Base-by-base conservation (phyloP, 2,113 vertebrate species). In the Larimichthys polyactis region DNA sequence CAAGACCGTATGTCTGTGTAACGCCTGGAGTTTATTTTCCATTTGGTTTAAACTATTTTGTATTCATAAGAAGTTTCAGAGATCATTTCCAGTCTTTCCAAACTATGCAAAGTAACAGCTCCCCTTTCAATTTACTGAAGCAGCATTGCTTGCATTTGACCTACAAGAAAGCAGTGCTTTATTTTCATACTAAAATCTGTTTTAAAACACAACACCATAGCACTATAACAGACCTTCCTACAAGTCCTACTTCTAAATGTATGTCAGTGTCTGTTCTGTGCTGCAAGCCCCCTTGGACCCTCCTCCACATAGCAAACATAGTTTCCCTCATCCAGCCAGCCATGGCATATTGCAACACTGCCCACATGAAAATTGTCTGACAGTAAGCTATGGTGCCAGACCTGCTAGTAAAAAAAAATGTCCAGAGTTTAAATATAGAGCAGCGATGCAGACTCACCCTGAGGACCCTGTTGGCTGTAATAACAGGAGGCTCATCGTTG, bases 401-500 rank as follows among this genome's bases (percentile, higher is more conserved):
- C 71, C 76, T 78, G 59, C 71, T 57, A 43, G 63, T 79, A 49
- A 74, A 84, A 83, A 85, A 67, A 85, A 71, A 66, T 20, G 40
- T 43, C 49, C 27, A 40, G 59, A 70, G 76, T 91, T 84, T 92
- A 91, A 91, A 92, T 90, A 81, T 91, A 93, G 89, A 63, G 29
- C 83, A 77, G 68, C 44, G 22, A 29, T 1, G 48, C 67, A 76
- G 77, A 95, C 96, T 95, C 94, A 99, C 97, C 96, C 82, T 94
- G 82, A 98, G 95, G 88, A 97, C 92, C 87, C 93, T 96, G 94
- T 97, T 98, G 89, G 94, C 90, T 69, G 91, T 96, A 86, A 97
- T 92, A 75, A 96, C 84, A 29, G 97, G 97, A 92, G 89, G 78
- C 89, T 98, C 95, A 40, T 99, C 97, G 67, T 98, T 99, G 89